A percentile compares a stretch with the other conserved stretches of the same genome.
These are phyloP conservation scores for Suncus etruscus DNA, from an alignment of 2,113 vertebrate species.

Conservation along the genomic window DNA sequence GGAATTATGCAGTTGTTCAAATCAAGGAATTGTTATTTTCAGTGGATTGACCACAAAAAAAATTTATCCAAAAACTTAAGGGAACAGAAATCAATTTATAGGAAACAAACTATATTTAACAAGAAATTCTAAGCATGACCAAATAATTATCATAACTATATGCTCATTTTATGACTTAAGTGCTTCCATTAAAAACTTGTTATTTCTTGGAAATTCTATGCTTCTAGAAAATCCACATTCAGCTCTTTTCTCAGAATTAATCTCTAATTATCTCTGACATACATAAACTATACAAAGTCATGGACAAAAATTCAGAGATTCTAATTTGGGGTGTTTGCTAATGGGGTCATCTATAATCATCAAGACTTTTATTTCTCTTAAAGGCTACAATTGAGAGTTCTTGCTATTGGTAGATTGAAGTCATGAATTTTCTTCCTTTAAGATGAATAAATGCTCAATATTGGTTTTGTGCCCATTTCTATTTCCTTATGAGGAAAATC, in stretches of 20 bases:
- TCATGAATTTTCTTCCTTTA: not conserved
- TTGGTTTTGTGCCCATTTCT: not conserved
- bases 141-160: not conserved
- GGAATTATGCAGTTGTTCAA: too few species aligned
- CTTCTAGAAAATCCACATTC: not conserved
- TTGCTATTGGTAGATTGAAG: not conserved
- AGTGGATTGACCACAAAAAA: not conserved
- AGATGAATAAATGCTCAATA: not conserved
- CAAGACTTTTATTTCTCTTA: not conserved
- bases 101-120: not conserved
- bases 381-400: not conserved
- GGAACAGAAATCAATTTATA: slow-evolving; percentile 15
- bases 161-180: not conserved
- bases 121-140: not conserved
- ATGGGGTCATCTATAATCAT: not conserved
- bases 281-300: slow-evolving; percentile 1
- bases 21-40: not conserved
- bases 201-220: not conserved
- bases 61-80: not conserved
- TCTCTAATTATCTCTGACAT: too few species aligned
- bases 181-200: not conserved
- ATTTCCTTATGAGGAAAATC: not conserved
- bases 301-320: slow-evolving; percentile 11
- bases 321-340: not conserved
- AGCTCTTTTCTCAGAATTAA: not conserved